Conservation (phyloP, 1,140 invertebrate species). For the Trialeurodes vaporariorum region DNA sequence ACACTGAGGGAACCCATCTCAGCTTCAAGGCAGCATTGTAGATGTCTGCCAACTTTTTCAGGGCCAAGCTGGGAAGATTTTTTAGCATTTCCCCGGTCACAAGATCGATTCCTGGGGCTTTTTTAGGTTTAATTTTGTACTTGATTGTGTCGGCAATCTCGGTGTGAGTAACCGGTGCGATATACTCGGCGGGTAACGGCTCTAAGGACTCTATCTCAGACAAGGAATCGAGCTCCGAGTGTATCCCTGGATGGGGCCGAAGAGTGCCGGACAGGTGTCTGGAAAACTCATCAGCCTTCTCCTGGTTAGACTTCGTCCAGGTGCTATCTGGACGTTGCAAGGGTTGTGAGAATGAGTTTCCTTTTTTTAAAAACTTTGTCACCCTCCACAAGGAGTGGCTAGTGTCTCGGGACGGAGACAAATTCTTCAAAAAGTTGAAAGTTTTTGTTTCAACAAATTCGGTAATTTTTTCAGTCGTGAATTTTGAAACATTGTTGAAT, state of each 20-base stretch:
- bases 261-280: not conserved
- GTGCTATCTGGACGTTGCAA: not conserved
- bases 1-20: slow-evolving; percentile 21
- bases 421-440: not conserved
- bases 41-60: slow-evolving; percentile 10
- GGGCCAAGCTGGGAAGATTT: slow-evolving; percentile 4
- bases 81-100: not conserved
- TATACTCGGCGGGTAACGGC: not conserved
- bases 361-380: not conserved
- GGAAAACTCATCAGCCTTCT: not conserved
- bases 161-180: not conserved
- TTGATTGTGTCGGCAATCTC: not conserved
- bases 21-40: slow-evolving; percentile 16
- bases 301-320: not conserved
- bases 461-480: not conserved
- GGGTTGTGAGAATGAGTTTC: not conserved
- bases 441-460: not conserved
- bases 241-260: not conserved
- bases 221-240: not conserved
- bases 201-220: not conserved
- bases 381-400: not conserved
- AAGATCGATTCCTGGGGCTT: not conserved
- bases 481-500: not conserved
- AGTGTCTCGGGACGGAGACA: not conserved
- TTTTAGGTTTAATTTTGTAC: not conserved